These are phyloP conservation scores for Acestrorhynchus altus DNA, from an alignment of 2,797 vertebrate species.

Conservation along the genomic window DNA sequence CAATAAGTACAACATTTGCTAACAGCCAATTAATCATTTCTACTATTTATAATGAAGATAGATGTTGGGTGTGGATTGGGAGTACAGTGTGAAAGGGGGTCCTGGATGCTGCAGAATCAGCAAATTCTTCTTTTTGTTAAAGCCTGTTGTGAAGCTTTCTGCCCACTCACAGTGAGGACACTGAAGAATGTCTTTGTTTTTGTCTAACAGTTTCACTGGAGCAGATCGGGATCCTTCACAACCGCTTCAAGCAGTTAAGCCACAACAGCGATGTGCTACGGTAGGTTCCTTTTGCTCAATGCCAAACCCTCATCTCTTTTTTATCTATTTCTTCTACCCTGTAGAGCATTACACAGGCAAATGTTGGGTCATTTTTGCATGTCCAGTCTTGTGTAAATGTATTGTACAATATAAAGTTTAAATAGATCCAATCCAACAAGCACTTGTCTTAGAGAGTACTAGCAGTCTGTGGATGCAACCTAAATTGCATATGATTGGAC, in stretches of 20 bases:
- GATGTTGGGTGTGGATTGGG: neutral
- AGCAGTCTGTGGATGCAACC: no score
- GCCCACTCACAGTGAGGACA: neutral
- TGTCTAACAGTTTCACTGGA: constrained; percentile 85
- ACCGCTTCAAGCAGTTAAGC: constrained; percentile 91
- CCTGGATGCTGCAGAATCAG: neutral
- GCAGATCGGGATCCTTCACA: constrained; percentile 90
- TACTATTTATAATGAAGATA: no score
- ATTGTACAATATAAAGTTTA: neutral
- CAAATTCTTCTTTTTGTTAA: neutral
- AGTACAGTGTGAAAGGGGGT: neutral
- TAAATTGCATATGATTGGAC: no score
- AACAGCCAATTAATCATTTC: no score
- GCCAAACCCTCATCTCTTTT: neutral
- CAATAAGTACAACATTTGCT: no score
- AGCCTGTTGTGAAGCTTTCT: neutral
- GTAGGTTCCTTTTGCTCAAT: constrained; percentile 67
- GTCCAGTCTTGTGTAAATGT: neutral
- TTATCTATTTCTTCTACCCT: neutral
- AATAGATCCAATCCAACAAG: no score
- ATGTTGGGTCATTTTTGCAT: neutral
- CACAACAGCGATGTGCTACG: constrained; percentile 83
- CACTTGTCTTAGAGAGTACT: no score
- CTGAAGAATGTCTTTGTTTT: constrained; percentile 9
- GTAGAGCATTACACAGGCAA: neutral